phyloP scores from a whole-genome alignment of 2,113 vertebrate species.

The Felis chaus region DNA sequence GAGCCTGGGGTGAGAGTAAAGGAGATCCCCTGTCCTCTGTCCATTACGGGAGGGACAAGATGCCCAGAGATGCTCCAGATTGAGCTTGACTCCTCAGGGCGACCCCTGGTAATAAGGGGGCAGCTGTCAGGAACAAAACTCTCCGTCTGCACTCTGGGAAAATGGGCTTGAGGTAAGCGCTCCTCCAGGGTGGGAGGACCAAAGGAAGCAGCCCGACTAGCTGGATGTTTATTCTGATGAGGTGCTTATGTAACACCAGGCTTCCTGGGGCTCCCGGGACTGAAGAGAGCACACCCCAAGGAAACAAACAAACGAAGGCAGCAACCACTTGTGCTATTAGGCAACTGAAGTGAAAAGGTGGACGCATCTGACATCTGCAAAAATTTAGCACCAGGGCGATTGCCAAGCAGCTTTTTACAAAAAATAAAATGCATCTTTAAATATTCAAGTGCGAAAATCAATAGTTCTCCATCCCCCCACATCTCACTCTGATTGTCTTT shows the following conservation, averaged over 20 bases:
- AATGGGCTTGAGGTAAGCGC: background rate
- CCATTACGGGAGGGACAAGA: background rate
- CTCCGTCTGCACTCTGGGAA: background rate
- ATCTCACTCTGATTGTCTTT: background rate
- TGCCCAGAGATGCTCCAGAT: background rate
- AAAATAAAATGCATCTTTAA: slow-evolving; percentile 25
- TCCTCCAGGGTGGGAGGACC: background rate
- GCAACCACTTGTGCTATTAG: background rate
- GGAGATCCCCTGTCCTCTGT: background rate
- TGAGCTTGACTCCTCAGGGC: background rate
- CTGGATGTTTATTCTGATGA: slow-evolving; percentile 58
- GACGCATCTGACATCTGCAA: background rate
- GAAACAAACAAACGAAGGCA: slow-evolving; percentile 4
- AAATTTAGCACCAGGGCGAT: background rate
- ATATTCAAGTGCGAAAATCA: background rate
- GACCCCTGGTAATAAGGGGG: background rate
- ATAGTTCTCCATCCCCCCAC: background rate
- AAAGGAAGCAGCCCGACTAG: background rate
- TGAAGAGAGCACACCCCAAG: background rate
- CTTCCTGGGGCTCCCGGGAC: slow-evolving; percentile 39
- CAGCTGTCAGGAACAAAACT: background rate
- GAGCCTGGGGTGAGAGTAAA: background rate
- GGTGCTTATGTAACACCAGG: slow-evolving; percentile 65
- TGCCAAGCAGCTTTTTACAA: background rate
- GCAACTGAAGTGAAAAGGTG: background rate